Evolutionary conservation across 2,797 vertebrate species (phyloP), one percentile per base, ranked within the genome.

Genomic region (Lacerta agilis): DNA sequence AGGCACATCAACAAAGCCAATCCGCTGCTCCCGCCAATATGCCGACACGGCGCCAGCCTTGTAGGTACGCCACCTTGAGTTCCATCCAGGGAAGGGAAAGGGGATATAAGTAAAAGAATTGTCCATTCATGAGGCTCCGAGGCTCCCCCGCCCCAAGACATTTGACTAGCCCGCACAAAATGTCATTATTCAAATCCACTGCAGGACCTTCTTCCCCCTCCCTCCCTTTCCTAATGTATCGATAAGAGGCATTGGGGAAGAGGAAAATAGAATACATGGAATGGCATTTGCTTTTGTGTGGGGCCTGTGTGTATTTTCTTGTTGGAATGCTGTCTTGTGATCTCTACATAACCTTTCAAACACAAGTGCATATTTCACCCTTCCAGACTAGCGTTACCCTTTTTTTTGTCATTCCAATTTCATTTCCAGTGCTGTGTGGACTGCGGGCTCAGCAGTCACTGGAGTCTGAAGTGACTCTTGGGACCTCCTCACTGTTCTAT

Each of bases 401-500:
- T 97, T 97, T 98, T 98, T 98, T 98, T 98, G 97, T 99, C 98
- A 98, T 99, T 99, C 98, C 98, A 98, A 98, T 99, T 98, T 99
- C 98, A 98, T 98, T 98, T 99, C 98, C 98, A 97, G 97, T 93
- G 97, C 96, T 93, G 97, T 97, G 97, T 96, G 97, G 98, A 98
- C 98, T 98, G 98, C 98, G 97, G 98, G 97, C 98, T 99, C 98
- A 98, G 98, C 99, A 99, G 98, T 98, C 98, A 98, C 98, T 98
- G 97, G 96, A 98, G 98, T 99, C 98, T 99, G 99, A 98, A 98
- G 98, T 98, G 98, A 98, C 99, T 99, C 99, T 98, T 97, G 99
- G 98, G 99, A 99, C 98, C 98, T 98, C 98, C 98, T 98, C 98
- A 98, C 98, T 98, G 98, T 99, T 99, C 98, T 99, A 99, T 99